These are phyloP conservation scores for Nyctibius bracteatus DNA, from an alignment of 2,113 vertebrate genomes.

Conservation along the genomic window DNA sequence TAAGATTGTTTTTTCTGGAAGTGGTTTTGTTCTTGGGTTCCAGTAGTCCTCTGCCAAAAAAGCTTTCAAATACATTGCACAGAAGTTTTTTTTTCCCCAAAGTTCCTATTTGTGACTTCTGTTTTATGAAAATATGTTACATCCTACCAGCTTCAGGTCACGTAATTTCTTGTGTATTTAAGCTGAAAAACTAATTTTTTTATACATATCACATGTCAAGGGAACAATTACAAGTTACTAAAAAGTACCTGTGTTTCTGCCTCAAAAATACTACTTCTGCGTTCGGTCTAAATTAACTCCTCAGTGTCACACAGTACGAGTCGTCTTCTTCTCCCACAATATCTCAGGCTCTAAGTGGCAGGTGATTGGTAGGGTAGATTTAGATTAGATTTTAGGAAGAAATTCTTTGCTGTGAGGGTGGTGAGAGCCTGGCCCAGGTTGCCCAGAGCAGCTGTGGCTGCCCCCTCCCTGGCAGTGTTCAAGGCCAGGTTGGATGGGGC, in stretches of 20 bases:
- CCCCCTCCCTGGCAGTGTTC: background rate
- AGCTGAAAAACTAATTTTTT: background rate
- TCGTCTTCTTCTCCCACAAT: background rate
- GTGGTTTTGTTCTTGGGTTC: background rate
- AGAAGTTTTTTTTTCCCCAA: fast-evolving
- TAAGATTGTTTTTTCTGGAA: background rate
- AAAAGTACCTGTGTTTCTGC: background rate
- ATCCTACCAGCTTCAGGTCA: background rate
- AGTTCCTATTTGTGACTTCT: background rate
- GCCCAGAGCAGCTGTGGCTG: background rate
- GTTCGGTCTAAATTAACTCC: background rate
- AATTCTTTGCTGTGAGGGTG: fast-evolving
- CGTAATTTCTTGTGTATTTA: background rate
- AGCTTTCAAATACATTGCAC: background rate
- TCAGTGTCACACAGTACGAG: background rate
- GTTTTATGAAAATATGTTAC: background rate
- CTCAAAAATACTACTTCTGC: background rate
- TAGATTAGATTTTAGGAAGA: background rate
- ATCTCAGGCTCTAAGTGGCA: background rate
- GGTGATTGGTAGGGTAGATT: background rate
- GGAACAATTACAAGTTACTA: background rate
- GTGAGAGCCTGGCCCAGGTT: background rate
- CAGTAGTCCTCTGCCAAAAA: background rate
- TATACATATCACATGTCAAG: background rate
- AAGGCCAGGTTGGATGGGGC: background rate